phyloP scores from a whole-genome alignment of 2,888 invertebrate species.

The Agapetus fuscipes region DNA sequence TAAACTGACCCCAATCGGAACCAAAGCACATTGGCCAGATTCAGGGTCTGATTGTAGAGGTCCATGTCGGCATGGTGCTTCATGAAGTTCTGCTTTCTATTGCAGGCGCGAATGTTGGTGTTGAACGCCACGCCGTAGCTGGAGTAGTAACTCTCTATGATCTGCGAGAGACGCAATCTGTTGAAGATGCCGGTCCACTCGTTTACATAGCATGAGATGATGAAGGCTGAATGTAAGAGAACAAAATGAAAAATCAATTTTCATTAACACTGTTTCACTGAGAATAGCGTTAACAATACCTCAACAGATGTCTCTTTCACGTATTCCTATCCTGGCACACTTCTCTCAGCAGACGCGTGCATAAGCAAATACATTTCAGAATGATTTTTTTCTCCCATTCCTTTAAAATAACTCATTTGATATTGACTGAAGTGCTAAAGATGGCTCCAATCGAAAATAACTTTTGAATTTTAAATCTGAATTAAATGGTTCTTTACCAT shows the following conservation, averaged over 20 bases:
- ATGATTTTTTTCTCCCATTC: too few species aligned
- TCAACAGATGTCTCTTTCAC: too few species aligned
- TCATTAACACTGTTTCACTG: too few species aligned
- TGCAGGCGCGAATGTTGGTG: slow-evolving; percentile 46
- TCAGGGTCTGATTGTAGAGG: slow-evolving; percentile 34
- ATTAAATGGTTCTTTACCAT: too few species aligned
- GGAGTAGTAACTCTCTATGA: slow-evolving; percentile 61
- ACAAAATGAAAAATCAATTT: background rate
- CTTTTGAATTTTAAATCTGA: too few species aligned
- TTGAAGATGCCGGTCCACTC: slow-evolving; percentile 43
- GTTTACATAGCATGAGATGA: slow-evolving; percentile 42
- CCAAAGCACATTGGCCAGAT: slow-evolving; percentile 37
- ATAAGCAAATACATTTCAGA: too few species aligned
- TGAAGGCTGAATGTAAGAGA: slow-evolving; percentile 37
- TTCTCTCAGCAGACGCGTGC: too few species aligned
- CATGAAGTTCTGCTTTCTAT: slow-evolving; percentile 39
- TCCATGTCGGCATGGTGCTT: slow-evolving; percentile 33
- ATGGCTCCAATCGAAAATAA: too few species aligned
- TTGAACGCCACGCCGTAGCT: slow-evolving; percentile 50
- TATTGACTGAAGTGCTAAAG: too few species aligned
- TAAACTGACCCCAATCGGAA: slow-evolving; percentile 37
- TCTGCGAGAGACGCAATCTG: slow-evolving; percentile 48
- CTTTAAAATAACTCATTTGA: too few species aligned
- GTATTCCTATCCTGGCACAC: too few species aligned
- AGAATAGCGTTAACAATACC: too few species aligned